Evolutionary conservation across 2,113 vertebrate genomes (phyloP).

Genomic region (Petromus typicus): DNA sequence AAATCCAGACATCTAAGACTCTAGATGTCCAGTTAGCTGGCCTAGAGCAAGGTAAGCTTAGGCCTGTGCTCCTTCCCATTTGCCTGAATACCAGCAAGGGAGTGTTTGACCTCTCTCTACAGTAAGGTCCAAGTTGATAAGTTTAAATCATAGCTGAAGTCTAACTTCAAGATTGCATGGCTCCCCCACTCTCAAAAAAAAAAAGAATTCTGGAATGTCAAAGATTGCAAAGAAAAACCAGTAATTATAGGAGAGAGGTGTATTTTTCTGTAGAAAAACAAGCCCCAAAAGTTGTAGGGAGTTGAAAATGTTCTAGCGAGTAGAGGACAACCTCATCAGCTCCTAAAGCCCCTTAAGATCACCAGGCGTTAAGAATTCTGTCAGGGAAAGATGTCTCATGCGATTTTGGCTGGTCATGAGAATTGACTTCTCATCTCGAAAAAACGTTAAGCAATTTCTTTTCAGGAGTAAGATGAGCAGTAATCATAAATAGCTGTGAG

Average conservation of each 20-base stretch:
- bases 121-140: not conserved
- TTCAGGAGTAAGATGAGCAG: not conserved
- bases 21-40: not conserved
- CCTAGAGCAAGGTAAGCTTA: not conserved
- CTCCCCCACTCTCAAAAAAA: not conserved
- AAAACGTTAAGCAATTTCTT: not conserved
- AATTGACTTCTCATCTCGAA: not conserved
- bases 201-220: not conserved
- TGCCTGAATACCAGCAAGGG: not conserved
- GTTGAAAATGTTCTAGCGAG: not conserved
- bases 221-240: not conserved
- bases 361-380: not conserved
- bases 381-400: not conserved
- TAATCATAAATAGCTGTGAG: conserved; percentile 6
- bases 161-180: not conserved
- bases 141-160: conserved; percentile 14
- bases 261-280: not conserved
- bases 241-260: not conserved
- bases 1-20: not conserved
- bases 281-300: not conserved
- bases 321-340: not conserved
- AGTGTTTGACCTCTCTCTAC: not conserved
- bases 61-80: not conserved
- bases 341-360: not conserved
- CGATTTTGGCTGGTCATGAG: not conserved